Percentiles rank a stretch among this genome's conserved stretches.
Evolutionary conservation across 2,888 invertebrate genomes (phyloP).

Genomic region (Luperina testacea): DNA sequence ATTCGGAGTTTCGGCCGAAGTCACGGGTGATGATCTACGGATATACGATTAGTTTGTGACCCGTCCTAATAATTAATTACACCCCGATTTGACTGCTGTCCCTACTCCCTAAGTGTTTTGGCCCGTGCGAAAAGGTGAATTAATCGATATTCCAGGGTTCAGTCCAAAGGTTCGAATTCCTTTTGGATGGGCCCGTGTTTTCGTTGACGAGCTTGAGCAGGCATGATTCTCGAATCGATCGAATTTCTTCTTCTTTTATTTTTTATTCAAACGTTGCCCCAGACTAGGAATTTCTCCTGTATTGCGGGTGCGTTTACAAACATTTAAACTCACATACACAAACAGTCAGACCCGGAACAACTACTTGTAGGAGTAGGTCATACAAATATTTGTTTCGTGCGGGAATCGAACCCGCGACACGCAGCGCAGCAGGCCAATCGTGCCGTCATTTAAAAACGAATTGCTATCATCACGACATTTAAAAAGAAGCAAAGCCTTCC

Average conservation of each 20-base stretch:
- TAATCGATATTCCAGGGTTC: not conserved
- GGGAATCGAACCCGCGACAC: no score
- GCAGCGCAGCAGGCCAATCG: no score
- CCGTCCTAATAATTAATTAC: not conserved
- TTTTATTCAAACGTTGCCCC: no score
- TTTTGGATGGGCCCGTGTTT: not conserved
- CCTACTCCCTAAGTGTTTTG: not conserved
- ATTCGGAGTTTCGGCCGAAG: no score
- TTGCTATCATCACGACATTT: not conserved
- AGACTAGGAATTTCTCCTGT: no score
- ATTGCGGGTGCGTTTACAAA: no score
- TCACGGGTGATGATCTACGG: not conserved
- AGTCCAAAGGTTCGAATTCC: not conserved
- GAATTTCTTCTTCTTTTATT: not conserved
- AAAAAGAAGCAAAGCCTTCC: not conserved
- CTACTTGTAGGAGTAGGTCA: no score
- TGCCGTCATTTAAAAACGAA: no score
- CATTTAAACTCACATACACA: no score
- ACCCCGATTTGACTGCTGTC: not conserved
- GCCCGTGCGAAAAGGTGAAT: not conserved
- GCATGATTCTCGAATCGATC: not conserved
- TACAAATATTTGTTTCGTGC: no score
- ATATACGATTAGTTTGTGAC: not conserved
- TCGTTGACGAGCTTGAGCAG: no score
- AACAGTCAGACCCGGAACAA: no score